A percentile compares a stretch with the other conserved stretches of the same genome.
Evolutionary conservation across 2,888 invertebrate species (phyloP).

Genomic region (Lepidocyrtinus sp.): DNA sequence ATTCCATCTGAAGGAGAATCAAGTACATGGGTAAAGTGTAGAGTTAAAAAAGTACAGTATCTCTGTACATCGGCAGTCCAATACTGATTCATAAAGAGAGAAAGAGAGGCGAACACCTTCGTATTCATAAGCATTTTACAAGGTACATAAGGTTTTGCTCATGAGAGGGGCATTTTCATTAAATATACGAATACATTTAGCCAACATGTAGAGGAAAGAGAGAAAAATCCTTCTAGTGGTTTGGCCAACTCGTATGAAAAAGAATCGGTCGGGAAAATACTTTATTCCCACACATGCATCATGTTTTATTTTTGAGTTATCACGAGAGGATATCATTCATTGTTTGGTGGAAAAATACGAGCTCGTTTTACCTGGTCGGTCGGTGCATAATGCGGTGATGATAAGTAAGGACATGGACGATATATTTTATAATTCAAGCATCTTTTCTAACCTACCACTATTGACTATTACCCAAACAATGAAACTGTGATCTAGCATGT

Average conservation of each 20-base stretch:
- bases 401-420: background rate
- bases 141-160: no score
- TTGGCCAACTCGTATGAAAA: background rate
- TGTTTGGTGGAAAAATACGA: background rate
- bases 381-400: background rate
- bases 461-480: no score
- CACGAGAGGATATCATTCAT: conserved; percentile 2
- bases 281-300: background rate
- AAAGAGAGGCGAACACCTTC: no score
- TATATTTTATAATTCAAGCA: no score
- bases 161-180: no score
- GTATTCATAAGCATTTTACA: no score
- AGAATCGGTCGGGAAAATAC: background rate
- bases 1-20: background rate
- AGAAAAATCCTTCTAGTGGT: background rate
- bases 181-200: no score
- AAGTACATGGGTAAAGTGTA: background rate
- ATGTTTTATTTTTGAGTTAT: conserved; percentile 3
- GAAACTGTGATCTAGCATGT: no score
- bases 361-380: background rate
- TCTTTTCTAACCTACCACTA: no score
- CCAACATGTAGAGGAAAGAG: background rate
- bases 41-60: background rate
- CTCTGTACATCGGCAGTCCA: no score
- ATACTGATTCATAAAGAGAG: no score